Base-by-base conservation (phyloP, 92 coral and sea anemone genomes). In the Nematostella vectensis region DNA sequence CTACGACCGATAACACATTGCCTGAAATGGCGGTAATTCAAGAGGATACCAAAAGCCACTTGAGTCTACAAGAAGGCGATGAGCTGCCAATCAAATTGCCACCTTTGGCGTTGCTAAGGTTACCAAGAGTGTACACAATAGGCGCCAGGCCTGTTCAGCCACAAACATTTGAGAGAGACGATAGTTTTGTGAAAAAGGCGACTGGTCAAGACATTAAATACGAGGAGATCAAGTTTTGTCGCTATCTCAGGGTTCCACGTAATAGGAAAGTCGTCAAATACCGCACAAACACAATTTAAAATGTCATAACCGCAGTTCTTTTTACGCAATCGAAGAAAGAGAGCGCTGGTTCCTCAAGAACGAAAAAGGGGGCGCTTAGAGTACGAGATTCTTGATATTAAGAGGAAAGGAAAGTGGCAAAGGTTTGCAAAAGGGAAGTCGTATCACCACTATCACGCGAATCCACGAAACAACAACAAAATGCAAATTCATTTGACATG, bases 151-250 rank as follows among this genome's bases (percentile, higher is more conserved):
- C 38, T 16, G 44, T 69, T 3, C 50, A 60, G 42, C 19, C 29
- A 0, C 48, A 82, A 25, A 63, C 22, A 11, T 80, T 80, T 54
- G 74, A 74, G 56, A 71, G 47, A 49, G 74, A 77, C 21, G 69
- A 71, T 48, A 66, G 25, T 9, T 76, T 54, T 48, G 56, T 37
- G 27, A 54, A 26, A 29, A 43, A 39, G 16, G 45, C 55, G 22
- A 51, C 29, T 1, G 79, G 79, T 4, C 31, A 25, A 26, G 74
- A 77, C 12, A 36, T 52, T 16, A 48, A 57, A 3, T 15, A 57
- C 11, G 54, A 67, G 23, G 94, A 83, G 28, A 55, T 83, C 1
- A 80, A 71, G 29, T 42, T 67, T 66, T 83, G 94, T 26, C 79
- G 94, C 27, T 83, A 83, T 57, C 49, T 83, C 22, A 57, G 94